These are phyloP conservation scores for Aphelenchoides avenae DNA, from an alignment of 1,140 invertebrate genomes.

Conservation along the genomic window DNA sequence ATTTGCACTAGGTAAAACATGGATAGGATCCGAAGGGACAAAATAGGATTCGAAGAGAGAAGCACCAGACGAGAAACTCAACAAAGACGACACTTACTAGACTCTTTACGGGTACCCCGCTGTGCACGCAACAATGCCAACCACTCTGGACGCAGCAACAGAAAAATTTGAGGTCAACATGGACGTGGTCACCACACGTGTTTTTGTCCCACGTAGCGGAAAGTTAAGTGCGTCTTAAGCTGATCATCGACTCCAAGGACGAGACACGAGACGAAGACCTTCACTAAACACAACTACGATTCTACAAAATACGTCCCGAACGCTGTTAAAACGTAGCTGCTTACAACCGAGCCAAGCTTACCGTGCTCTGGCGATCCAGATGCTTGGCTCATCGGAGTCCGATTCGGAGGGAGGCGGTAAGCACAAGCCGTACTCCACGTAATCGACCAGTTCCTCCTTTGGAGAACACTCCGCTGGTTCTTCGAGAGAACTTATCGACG, in stretches of 20 bases:
- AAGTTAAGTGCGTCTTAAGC: neutral
- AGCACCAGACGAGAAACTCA: no score
- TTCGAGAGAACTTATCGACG: no score
- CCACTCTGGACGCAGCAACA: no score
- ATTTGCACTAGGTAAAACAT: no score
- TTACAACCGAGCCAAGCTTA: neutral
- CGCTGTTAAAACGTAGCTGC: neutral
- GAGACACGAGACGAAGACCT: neutral
- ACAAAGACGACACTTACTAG: no score
- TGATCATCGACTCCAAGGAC: neutral
- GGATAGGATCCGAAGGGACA: no score
- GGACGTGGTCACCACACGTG: no score
- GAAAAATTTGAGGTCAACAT: no score
- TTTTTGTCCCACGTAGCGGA: neutral
- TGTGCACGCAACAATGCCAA: no score
- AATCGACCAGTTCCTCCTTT: constrained; percentile 10
- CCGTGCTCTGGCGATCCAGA: constrained; percentile 22
- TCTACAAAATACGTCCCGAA: constrained; percentile 6
- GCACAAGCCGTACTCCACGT: constrained; percentile 26
- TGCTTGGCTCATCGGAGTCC: constrained; percentile 29
- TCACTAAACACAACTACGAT: constrained; percentile 4
- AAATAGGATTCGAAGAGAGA: no score
- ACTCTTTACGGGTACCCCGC: no score
- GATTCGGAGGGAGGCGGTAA: constrained; percentile 31
- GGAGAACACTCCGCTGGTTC: no score